A percentile compares a stretch with the other conserved stretches of the same genome.
Evolutionary conservation across 1,140 invertebrate species (phyloP).

Genomic region (Telenomus remus): DNA sequence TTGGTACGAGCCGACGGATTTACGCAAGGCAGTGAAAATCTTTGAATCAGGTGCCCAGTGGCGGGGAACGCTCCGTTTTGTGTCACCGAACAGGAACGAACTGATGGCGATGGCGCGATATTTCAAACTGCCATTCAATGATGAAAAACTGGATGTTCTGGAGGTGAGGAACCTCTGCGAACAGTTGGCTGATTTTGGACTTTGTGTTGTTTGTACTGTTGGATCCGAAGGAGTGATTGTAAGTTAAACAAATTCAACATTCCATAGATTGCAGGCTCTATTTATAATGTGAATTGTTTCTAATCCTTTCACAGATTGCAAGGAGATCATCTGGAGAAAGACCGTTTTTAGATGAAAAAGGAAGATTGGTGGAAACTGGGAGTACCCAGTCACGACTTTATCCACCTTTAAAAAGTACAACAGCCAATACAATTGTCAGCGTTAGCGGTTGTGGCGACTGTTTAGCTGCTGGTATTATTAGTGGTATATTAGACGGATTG

Average conservation of each 20-base stretch:
- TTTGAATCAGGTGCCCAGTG: constrained; percentile 71
- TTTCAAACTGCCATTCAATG: constrained; percentile 59
- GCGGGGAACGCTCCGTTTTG: constrained; percentile 72
- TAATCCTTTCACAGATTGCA: constrained; percentile 54
- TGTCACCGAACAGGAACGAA: constrained; percentile 80
- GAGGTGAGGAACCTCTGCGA: constrained; percentile 57
- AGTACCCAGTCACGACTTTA: constrained; percentile 65
- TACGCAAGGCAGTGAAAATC: constrained; percentile 76
- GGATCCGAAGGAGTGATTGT: constrained; percentile 71
- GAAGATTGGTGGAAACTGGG: constrained; percentile 43
- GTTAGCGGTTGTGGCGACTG: constrained; percentile 78
- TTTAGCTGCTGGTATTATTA: constrained; percentile 75
- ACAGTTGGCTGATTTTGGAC: constrained; percentile 63
- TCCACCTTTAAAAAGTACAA: constrained; percentile 36
- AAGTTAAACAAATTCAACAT: constrained; percentile 22
- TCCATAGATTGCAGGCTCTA: no score
- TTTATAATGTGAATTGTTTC: not conserved
- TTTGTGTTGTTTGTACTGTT: constrained; percentile 68
- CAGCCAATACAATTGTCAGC: constrained; percentile 62
- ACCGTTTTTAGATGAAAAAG: constrained; percentile 60
- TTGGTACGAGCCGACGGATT: constrained; percentile 81
- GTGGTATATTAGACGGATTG: constrained; percentile 72
- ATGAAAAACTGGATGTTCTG: constrained; percentile 26
- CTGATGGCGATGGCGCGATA: constrained; percentile 68
- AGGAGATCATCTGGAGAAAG: constrained; percentile 56